Base-by-base conservation (phyloP, 2,113 vertebrate genomes). In the Protobothrops mucrosquamatus region DNA sequence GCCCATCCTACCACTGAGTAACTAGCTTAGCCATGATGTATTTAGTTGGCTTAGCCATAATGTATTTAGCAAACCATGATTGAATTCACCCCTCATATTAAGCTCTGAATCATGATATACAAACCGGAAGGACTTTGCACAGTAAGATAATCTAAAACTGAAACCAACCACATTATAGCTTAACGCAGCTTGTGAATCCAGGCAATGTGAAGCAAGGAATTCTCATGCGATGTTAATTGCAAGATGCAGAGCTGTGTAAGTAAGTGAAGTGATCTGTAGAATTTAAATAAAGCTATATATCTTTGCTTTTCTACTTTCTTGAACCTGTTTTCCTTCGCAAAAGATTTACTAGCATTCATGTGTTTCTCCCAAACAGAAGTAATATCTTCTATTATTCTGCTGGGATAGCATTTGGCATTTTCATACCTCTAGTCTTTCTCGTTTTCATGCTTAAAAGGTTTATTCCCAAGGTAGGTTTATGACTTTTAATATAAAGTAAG, bases 391-490 rank as follows among this genome's bases (percentile, higher is more conserved):
- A 97, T 94, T 98, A 98, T 93, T 94, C 95, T 95, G 96, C 96
- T 39, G 98, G 98, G 94, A 74, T 96, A 57, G 24, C 96, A 87
- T 93, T 98, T 94, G 97, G 96, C 92, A 54, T 98, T 95, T 85
- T 97, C 88, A 97, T 97, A 95, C 96, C 97, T 29, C 95, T 96
- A 81, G 96, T 98, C 88, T 97, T 98, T 95, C 91, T 98, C 91
- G 94, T 98, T 94, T 93, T 98, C 93, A 64, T 96, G 93, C 91
- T 96, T 92, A 98, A 95, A 97, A 98, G 95, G 87, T 96, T 96
- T 93, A 98, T 98, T 94, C 96, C 96, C 94, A 97, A 97, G 98
- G 97, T 98, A 97, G 91, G 96, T 93, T 59, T 93, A 15, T 51
- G 55, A 59, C 69, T 89, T 95, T 64, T 92, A 85, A 95, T 92